Conservation (phyloP, 2,113 vertebrate species). For the Rostratula benghalensis region DNA sequence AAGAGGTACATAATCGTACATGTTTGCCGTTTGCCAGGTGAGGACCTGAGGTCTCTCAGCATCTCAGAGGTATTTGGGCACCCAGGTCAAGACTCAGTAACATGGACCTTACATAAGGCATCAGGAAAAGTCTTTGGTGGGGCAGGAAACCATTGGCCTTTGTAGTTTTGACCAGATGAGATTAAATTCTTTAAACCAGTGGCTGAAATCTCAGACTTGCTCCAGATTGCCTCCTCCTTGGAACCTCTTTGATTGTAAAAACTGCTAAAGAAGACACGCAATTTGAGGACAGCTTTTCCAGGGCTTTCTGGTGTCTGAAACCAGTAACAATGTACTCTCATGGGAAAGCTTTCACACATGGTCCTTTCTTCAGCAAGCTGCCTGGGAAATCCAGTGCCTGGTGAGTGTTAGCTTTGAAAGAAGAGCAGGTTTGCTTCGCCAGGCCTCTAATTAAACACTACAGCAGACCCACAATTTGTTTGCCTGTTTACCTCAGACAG, state of each 20-base stretch:
- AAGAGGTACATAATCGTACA: neutral
- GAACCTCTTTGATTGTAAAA: rapidly evolving
- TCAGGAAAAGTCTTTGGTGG: neutral
- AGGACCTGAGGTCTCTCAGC: neutral
- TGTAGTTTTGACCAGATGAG: neutral
- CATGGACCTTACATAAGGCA: neutral
- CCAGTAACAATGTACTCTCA: neutral
- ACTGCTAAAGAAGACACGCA: rapidly evolving
- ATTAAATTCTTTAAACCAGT: neutral
- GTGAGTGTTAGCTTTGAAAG: neutral
- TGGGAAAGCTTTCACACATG: neutral
- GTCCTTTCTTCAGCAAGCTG: neutral
- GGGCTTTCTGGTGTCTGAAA: neutral
- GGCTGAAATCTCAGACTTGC: neutral
- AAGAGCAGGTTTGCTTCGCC: neutral
- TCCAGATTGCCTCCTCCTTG: neutral
- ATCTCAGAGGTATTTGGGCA: neutral
- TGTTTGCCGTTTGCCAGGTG: neutral
- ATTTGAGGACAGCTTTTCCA: neutral
- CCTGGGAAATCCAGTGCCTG: neutral
- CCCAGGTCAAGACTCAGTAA: neutral
- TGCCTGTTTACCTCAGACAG: neutral
- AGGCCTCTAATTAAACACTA: neutral
- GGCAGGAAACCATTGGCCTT: neutral
- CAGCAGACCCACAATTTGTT: neutral